Evolutionary conservation across 2,888 invertebrate genomes (phyloP).

Genomic region (Callyntrura guangdongensis): DNA sequence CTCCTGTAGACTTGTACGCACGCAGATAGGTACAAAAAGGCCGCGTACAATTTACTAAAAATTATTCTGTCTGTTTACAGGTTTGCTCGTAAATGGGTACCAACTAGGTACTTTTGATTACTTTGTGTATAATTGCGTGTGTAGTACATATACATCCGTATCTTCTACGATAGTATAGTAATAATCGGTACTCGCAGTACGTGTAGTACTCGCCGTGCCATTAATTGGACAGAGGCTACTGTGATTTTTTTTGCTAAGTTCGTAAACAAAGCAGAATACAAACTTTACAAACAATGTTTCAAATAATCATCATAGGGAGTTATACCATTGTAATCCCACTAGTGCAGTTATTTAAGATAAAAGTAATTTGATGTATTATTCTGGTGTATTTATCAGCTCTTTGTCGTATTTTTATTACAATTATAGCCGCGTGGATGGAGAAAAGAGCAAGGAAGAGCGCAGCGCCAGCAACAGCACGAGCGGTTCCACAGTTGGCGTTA

Average conservation of each 20-base stretch:
- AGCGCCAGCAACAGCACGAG: constrained; percentile 7
- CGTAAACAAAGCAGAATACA: neutral
- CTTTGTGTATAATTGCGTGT: neutral
- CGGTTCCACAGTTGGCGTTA: constrained; percentile 42
- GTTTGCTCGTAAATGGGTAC: neutral
- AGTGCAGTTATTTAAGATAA: constrained; percentile 4
- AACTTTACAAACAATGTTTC: neutral
- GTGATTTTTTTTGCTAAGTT: neutral
- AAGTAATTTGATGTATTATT: constrained; percentile 13
- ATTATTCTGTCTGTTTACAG: neutral
- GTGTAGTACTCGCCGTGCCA: neutral
- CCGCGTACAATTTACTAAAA: neutral
- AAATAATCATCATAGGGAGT: neutral
- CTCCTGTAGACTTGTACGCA: neutral
- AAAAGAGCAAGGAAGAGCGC: constrained; percentile 40
- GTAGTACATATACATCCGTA: neutral
- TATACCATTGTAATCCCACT: neutral
- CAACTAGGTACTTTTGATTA: constrained; percentile 6
- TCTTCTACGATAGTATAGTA: neutral
- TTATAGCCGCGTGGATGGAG: constrained; percentile 74
- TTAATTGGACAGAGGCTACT: neutral
- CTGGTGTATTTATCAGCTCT: constrained; percentile 32
- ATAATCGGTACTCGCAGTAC: neutral
- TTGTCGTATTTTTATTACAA: constrained; percentile 25
- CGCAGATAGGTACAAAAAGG: neutral